phyloP scores from a whole-genome alignment of 2,888 invertebrate species.

The Pardosa pseudoannulata region DNA sequence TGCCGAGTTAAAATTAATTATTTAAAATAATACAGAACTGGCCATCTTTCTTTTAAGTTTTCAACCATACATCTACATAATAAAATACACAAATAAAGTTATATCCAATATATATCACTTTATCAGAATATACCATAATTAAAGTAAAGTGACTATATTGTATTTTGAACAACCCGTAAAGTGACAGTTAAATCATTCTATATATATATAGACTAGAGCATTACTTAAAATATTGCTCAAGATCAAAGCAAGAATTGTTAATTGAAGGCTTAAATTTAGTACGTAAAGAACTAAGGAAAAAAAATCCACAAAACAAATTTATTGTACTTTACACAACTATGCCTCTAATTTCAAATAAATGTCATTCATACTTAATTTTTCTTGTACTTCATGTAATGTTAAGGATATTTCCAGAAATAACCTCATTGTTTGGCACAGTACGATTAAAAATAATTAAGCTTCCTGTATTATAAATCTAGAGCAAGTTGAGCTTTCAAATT shows the following conservation, averaged over 20 bases:
- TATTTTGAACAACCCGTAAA: slow-evolving; percentile 1
- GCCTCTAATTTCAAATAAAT: neutral
- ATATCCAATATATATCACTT: neutral
- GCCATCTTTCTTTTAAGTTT: neutral
- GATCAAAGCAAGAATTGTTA: neutral
- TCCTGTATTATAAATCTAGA: neutral
- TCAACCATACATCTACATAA: neutral
- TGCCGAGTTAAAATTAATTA: neutral
- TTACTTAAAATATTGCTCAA: neutral
- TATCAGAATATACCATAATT: neutral
- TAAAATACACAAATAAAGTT: neutral
- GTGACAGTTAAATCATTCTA: neutral
- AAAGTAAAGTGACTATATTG: neutral
- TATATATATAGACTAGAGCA: neutral
- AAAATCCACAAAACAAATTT: neutral
- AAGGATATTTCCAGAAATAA: neutral
- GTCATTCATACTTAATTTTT: neutral
- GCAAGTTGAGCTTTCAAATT: slow-evolving; percentile 7
- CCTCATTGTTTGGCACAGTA: slow-evolving; percentile 28
- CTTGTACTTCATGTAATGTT: slow-evolving; percentile 8
- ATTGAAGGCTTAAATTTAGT: neutral
- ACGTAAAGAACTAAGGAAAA: neutral
- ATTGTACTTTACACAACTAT: neutral
- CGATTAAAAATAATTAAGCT: neutral
- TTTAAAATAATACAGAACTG: neutral